phyloP scores from a whole-genome alignment of 1,140 invertebrate genomes.

The Schlechtendalia chinensis region DNA sequence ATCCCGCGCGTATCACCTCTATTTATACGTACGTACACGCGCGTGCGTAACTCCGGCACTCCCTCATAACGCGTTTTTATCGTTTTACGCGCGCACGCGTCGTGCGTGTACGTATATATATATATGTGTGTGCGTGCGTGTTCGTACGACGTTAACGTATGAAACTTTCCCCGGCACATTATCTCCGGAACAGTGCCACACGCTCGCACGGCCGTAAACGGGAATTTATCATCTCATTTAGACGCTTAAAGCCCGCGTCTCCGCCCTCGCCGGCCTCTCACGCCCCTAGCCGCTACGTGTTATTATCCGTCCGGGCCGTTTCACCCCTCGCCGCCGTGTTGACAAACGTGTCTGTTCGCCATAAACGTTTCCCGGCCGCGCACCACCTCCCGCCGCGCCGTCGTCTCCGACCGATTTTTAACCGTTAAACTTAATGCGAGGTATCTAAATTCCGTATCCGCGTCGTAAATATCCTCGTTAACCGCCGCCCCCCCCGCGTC shows the following conservation, averaged over 20 bases:
- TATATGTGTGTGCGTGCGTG: too few relatives aligned
- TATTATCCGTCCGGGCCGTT: constrained; percentile 29
- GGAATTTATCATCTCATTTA: constrained; percentile 45
- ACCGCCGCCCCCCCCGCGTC: not conserved
- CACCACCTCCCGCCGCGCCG: too few relatives aligned
- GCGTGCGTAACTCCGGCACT: too few relatives aligned
- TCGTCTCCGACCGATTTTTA: constrained; percentile 21
- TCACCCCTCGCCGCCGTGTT: constrained; percentile 12
- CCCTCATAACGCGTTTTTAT: constrained; percentile 35
- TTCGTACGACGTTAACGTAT: constrained; percentile 1
- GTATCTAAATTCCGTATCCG: constrained; percentile 43
- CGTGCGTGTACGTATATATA: not conserved
- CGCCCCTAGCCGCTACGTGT: not conserved
- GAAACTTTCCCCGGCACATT: constrained; percentile 36
- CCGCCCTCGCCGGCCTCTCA: not conserved
- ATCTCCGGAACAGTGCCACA: constrained; percentile 35
- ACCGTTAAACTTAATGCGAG: constrained; percentile 46
- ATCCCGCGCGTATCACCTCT: not conserved
- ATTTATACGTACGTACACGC: too few relatives aligned
- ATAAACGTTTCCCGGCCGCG: not conserved
- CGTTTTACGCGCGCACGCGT: constrained; percentile 16
- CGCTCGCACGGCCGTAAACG: constrained; percentile 27
- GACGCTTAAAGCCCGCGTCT: constrained; percentile 24
- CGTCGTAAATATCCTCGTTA: constrained; percentile 40
- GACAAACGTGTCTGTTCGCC: constrained; percentile 46